Percentiles rank a stretch among this genome's conserved stretches.
Conservation (phyloP, 2,888 invertebrate genomes). For the Epistrophe grossulariae region DNA sequence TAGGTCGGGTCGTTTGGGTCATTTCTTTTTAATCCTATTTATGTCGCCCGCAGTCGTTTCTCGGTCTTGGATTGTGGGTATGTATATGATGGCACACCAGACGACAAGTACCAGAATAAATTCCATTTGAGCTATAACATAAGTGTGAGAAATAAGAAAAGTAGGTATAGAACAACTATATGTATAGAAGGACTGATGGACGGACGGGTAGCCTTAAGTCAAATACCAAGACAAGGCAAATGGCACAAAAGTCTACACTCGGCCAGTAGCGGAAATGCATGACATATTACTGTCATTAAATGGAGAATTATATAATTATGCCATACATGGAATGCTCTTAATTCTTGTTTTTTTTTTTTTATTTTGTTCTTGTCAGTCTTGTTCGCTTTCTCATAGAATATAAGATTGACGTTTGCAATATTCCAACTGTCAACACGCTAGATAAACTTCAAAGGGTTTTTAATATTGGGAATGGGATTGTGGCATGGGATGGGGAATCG, state of each 20-base stretch:
- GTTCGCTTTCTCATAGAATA: slow-evolving; percentile 64
- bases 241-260: slow-evolving; percentile 21
- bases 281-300: slow-evolving; percentile 76
- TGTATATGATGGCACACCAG: neutral
- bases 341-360: slow-evolving; percentile 39
- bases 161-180: neutral
- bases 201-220: slow-evolving; percentile 47
- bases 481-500: slow-evolving; percentile 3
- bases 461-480: neutral
- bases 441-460: slow-evolving; percentile 43
- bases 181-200: slow-evolving; percentile 17
- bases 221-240: slow-evolving; percentile 15
- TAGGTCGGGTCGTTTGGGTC: slow-evolving; percentile 65
- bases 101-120: slow-evolving; percentile 20
- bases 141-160: slow-evolving; percentile 57
- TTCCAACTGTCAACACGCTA: slow-evolving; percentile 65
- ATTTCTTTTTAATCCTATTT: slow-evolving; percentile 48
- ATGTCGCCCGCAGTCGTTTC: slow-evolving; percentile 31
- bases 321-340: slow-evolving; percentile 73
- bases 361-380: slow-evolving; percentile 43
- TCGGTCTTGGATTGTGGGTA: neutral
- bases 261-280: slow-evolving; percentile 75
- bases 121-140: slow-evolving; percentile 12
- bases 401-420: slow-evolving; percentile 69
- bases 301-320: slow-evolving; percentile 75